Base-by-base conservation (phyloP, 2,113 vertebrate species). In the Tinamus guttatus region DNA sequence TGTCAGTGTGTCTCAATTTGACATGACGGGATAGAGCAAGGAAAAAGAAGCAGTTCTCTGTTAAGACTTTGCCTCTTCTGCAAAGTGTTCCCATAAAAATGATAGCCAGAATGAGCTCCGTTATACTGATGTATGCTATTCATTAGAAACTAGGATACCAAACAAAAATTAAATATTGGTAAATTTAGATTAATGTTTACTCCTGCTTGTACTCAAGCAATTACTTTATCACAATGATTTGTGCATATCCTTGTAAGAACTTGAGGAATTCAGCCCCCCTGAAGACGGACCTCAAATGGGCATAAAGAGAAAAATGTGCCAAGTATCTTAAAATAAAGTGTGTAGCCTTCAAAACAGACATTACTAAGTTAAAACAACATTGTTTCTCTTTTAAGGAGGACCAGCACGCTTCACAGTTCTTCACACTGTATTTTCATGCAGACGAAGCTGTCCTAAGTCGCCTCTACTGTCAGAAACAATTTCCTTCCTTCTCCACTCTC, bases 321-420 rank as follows among this genome's bases (percentile, higher is more conserved):
- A 91, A 83, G 54, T n/a, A 54, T 64, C 76, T 91, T 85, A 82
- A 97, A 90, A 90, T 60, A 75, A 87, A 87, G 40, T 16, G 8
- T 30, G 58, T 14, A 89, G 47, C 68, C 87, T 85, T 69, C 76
- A 88, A 91, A 93, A 82, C 30, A 90, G 82, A 54, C 64, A 85
- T 45, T 75, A 83, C 45, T 63, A 40, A 85, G 79, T 63, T 85
- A 78, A 94, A 91, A 87, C 67, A 95, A 62, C n/a, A 13, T 85
- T 60, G 56, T 75, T 83, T 91, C 52, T 78, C n/a, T 95, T 83
- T 64, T 34, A 91, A 30, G 47, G 51, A 83, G 51, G 60, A 74
- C 85, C 71, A 88, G 60, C 52, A 87, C 27, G 74, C 74, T 70
- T 41, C 69, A 64, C 22, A 83, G 38, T 30, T 91, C 49, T 65